These are phyloP conservation scores for Fragum fragum DNA, from an alignment of 2,888 invertebrate species.

Conservation along the genomic window DNA sequence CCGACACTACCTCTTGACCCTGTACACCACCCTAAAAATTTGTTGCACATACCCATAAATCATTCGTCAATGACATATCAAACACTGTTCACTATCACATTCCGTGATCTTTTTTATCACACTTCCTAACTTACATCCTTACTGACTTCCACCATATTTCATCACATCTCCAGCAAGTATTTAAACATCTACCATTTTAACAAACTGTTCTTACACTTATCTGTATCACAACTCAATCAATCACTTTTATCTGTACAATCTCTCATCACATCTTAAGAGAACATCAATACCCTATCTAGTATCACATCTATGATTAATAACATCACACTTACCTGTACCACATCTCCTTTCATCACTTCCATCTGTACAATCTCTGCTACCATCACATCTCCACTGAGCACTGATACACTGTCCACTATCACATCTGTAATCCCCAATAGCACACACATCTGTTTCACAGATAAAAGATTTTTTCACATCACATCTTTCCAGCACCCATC, in stretches of 20 bases:
- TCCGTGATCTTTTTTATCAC: too few species aligned
- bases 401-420: constrained; percentile 73
- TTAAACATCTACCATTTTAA: too few species aligned
- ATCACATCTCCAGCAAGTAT: too few species aligned
- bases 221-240: constrained; percentile 73
- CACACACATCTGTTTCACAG: constrained; percentile 75
- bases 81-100: too few species aligned
- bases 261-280: constrained; percentile 72
- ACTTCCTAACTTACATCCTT: too few species aligned
- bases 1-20: too few species aligned
- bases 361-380: constrained; percentile 74
- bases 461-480: constrained; percentile 68
- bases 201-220: too few species aligned
- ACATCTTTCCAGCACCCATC: constrained; percentile 82
- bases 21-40: too few species aligned
- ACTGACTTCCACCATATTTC: too few species aligned
- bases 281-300: constrained; percentile 72
- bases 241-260: constrained; percentile 79
- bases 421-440: constrained; percentile 72
- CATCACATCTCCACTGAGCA: constrained; percentile 74
- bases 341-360: constrained; percentile 78
- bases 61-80: too few species aligned
- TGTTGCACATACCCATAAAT: too few species aligned
- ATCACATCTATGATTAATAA: constrained; percentile 68
- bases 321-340: constrained; percentile 56